Percentiles rank a stretch among this genome's conserved stretches.
These are phyloP conservation scores for Halocynthia aurantium DNA, from an alignment of 23 tunicate genomes.

Conservation along the genomic window DNA sequence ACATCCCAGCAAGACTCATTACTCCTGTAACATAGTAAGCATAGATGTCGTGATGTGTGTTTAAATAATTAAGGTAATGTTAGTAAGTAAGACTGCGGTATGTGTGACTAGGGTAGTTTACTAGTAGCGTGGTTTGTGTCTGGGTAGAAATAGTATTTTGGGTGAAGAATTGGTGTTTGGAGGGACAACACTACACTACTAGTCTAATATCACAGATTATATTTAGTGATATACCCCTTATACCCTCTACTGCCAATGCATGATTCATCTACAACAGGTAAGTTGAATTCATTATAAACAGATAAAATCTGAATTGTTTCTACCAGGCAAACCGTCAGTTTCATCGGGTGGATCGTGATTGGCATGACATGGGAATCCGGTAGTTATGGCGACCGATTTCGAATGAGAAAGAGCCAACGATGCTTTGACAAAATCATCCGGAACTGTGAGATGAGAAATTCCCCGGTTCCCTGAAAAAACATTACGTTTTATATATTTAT, in stretches of 20 bases:
- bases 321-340: conserved; percentile 94
- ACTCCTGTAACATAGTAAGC: conserved; percentile 30
- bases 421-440: conserved; percentile 63
- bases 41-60: too few species aligned
- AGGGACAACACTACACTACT: too few species aligned
- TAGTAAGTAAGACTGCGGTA: too few species aligned
- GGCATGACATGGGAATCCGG: conserved; percentile 62
- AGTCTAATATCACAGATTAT: too few species aligned
- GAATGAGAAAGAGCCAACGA: conserved; percentile 72
- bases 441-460: conserved; percentile 28
- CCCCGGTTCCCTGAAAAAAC: conserved; percentile 31
- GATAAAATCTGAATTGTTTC: neutral
- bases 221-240: too few species aligned
- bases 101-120: too few species aligned
- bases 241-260: neutral
- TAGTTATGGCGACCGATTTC: conserved; percentile 45
- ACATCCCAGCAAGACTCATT: conserved; percentile 50
- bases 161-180: too few species aligned
- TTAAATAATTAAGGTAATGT: too few species aligned
- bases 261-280: too few species aligned
- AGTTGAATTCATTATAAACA: neutral
- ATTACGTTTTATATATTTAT: too few species aligned
- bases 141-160: too few species aligned
- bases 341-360: conserved; percentile 66
- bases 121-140: too few species aligned